Evolutionary conservation across 2,113 vertebrate genomes (phyloP), one percentile per base, ranked within the genome.

Genomic region (Lucifuga dentata): DNA sequence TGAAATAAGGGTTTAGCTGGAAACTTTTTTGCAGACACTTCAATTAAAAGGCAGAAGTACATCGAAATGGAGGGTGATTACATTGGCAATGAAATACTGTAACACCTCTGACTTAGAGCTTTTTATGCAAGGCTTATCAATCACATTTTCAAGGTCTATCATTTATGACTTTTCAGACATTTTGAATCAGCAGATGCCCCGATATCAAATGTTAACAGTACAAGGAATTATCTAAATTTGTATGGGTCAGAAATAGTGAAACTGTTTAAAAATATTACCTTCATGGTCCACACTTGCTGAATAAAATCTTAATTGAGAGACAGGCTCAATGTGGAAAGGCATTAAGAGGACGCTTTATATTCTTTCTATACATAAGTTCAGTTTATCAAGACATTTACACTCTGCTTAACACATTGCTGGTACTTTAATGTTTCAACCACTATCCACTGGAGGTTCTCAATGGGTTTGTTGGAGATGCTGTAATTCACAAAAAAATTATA

Each of bases 241-340:
- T 66, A 67, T 41, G 44, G 51, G 33, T 68, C 44, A 61, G 21
- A 53, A 61, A 51, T 19, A 8, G 13, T 6, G 39, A n/a, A 59
- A 19, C 26, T 50, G 39, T 49, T 32, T 13, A 45, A 43, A 66
- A 40, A 46, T 3, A 3, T 7, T 74, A 62, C 52, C 13, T 51
- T 61, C 56, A 44, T 1, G 11, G 61, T 6, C 36, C 16, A 21
- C 55, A 36, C 77, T 70, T n/a, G 1, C 13, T 23, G 46, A 53
- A 73, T 73, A 48, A 73, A 76, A 36, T 50, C 49, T 36, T 16
- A 71, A 19, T 58, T 63, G 17, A 46, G 16, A 55, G 44, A 57
- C 23, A 35, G 58, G 60, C 50, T 74, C 41, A 15, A 23, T 24
- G 13, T 55, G 62, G 3, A 61, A 52, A 23, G 11, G 45, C 38